Evolutionary conservation across 2,797 vertebrate species (phyloP), one percentile per base, ranked within the genome.

Genomic region (Lutjanus argentimaculatus): DNA sequence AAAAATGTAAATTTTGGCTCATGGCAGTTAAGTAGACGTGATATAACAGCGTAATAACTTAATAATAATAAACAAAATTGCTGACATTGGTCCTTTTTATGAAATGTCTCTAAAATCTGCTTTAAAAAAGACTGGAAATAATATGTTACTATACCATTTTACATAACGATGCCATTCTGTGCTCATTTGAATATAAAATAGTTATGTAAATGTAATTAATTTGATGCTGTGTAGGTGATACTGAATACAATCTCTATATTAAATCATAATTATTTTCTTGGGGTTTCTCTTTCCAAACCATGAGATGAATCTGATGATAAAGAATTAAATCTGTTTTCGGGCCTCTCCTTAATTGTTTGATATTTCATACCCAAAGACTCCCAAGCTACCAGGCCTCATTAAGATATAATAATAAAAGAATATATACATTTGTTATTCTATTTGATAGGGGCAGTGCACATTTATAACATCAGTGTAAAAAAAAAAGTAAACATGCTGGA

Each of bases 171-270:
- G 43, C 15, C 3, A 9, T 69, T 77, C 17, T 43, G 0, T 46
- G 53, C 57, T 73, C 19, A 73, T 82, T 66, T 84, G 11, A 82
- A 77, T 77, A 56, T 49, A 72, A 75, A 72, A 74, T 2, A 13
- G n/a, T 9, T 25, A 21, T 45, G 8, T 4, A 52, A 66, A 83
- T 73, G 25, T n/a, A 78, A 78, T 61, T 77, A 42, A 78, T 69
- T 57, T 56, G 36, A 48, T 11, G 15, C 17, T 69, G 17, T 71
- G 15, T n/a, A n/a, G 13, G 22, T 66, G 19, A 36, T 21, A n/a
- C 40, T 55, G 36, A 36, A 80, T 67, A 75, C 76, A 68, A 67
- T 73, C 15, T 76, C 10, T 36, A 43, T 46, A 46, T 66, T 36
- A 48, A 69, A 69, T 82, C 46, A 52, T 48, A 21, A 68, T 71